Conservation (phyloP, 2,797 vertebrate genomes). For the Eremophila alpestris region DNA sequence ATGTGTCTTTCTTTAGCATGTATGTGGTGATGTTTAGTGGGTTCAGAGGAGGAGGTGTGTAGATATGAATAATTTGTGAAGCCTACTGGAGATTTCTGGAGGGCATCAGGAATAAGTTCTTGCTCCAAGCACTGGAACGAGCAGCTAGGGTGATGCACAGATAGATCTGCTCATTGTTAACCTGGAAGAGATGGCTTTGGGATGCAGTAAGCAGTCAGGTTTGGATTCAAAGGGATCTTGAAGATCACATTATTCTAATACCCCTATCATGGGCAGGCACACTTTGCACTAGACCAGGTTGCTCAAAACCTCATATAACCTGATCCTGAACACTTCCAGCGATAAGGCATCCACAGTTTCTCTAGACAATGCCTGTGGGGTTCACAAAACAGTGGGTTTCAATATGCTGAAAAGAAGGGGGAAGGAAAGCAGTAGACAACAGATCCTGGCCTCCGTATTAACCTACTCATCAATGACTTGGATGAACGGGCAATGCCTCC, state of each 20-base stretch:
- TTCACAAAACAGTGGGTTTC: not conserved
- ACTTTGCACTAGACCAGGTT: not conserved
- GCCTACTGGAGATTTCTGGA: not conserved
- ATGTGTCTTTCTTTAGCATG: not conserved
- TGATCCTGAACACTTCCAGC: not conserved
- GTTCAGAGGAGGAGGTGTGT: not conserved
- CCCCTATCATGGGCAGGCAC: not conserved
- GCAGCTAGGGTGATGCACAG: too few species aligned
- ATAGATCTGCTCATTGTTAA: not conserved
- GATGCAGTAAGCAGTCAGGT: not conserved
- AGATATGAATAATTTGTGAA: not conserved
- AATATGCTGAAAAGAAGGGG: not conserved
- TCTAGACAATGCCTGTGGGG: not conserved
- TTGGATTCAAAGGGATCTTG: not conserved
- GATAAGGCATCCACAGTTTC: not conserved
- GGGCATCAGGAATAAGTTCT: not conserved
- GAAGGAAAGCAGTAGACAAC: not conserved
- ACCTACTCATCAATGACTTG: not conserved
- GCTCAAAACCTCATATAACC: not conserved
- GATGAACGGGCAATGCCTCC: not conserved
- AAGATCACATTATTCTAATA: not conserved
- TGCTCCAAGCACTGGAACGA: not conserved
- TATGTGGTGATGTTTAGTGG: not conserved
- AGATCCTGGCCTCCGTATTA: not conserved
- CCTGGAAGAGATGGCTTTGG: not conserved